A percentile compares a stretch with the other conserved stretches of the same genome.
phyloP scores from a whole-genome alignment of 1,140 invertebrate species.

The Drosophila erecta region DNA sequence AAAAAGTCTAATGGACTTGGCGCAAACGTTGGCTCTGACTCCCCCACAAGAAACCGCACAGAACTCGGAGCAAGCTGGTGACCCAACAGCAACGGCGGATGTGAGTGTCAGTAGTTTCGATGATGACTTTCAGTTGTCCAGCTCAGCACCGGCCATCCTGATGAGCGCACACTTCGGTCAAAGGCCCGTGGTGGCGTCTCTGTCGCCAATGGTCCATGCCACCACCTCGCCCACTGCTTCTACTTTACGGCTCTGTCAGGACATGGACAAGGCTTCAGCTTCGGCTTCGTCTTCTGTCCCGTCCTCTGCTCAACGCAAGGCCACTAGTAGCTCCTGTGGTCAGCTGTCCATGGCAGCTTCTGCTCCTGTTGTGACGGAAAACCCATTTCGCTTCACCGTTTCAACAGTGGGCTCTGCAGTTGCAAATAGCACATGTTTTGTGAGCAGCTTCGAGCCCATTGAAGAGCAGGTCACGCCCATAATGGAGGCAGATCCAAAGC shows the following conservation, averaged over 20 bases:
- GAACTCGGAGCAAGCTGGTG: background rate
- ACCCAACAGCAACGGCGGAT: background rate
- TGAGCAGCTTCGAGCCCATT: conserved; percentile 69
- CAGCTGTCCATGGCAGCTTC: conserved; percentile 53
- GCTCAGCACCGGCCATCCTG: conserved; percentile 73
- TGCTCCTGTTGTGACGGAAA: conserved; percentile 53
- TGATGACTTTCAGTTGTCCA: conserved; percentile 70
- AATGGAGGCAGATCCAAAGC: background rate
- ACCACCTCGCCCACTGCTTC: conserved; percentile 74
- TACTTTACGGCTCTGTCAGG: conserved; percentile 66
- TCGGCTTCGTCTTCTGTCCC: conserved; percentile 2
- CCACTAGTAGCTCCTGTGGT: conserved; percentile 64
- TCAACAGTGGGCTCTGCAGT: conserved; percentile 7
- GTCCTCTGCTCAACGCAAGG: conserved; percentile 17
- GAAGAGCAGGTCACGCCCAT: conserved; percentile 51
- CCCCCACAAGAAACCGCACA: conserved; percentile 1
- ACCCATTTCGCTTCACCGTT: conserved; percentile 65
- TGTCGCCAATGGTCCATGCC: conserved; percentile 22
- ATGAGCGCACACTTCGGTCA: conserved; percentile 59
- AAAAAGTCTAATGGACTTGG: conserved; percentile 69
- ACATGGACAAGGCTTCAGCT: conserved; percentile 50
- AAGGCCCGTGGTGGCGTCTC: background rate
- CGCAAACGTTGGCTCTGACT: background rate
- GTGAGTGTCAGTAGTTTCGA: conserved; percentile 51
- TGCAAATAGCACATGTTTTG: conserved; percentile 35